Evolutionary conservation across 2,888 invertebrate species (phyloP), one percentile per base, ranked within the genome.

Genomic region (Chrysina gloriosa): DNA sequence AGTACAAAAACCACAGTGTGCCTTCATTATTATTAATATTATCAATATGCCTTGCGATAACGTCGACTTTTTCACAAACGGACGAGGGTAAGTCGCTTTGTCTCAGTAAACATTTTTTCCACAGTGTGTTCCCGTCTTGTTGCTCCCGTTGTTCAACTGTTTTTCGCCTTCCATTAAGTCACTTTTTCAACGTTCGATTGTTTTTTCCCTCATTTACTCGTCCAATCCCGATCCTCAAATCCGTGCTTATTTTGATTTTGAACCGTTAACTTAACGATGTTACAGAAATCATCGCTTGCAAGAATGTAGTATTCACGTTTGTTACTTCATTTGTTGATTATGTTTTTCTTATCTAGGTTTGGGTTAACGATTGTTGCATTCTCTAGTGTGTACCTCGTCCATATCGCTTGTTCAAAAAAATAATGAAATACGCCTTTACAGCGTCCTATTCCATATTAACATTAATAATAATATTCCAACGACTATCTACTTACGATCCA

Each of bases 61-160:
- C 42, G 58, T 42, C 58, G 34, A 25, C 25, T 58, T 58, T 42
- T 25, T 58, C 58, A 39, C 58, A 58, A 58, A 27, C 42, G 21
- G 19, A 39, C n/a, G 58, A 39, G n/a, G 58, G 58, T 58, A 58
- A 58, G 58, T 42, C 6, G 21, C 39, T 2, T 36, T 39, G n/a
- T n/a, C n/a, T n/a, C n/a, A n/a, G n/a, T n/a, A n/a, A n/a, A n/a
- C n/a, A n/a, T n/a, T n/a, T n/a, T n/a, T n/a, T n/a, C n/a, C n/a
- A n/a, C n/a, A n/a, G n/a, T n/a, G n/a, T n/a, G n/a, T n/a, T n/a
- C n/a, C n/a, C n/a, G n/a, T n/a, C n/a, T n/a, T n/a, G n/a, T n/a
- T n/a, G n/a, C n/a, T n/a, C n/a, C n/a, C n/a, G n/a, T n/a, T n/a
- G n/a, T n/a, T n/a, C n/a, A n/a, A n/a, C n/a, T 39, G 36, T 7